These are phyloP conservation scores for Iphiclides podalirius DNA, from an alignment of 2,888 invertebrate genomes.

Conservation along the genomic window DNA sequence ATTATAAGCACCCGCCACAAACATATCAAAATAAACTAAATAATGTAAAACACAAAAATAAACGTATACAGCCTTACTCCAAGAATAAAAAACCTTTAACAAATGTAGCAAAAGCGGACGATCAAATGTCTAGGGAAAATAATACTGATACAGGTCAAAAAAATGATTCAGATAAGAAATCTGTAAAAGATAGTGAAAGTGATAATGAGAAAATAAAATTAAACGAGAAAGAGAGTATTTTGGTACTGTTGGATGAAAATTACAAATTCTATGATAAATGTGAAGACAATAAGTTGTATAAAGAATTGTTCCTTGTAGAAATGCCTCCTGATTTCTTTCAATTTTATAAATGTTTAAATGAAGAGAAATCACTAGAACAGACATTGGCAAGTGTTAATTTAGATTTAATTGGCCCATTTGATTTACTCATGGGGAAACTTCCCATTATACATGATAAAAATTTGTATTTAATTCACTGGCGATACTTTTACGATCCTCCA, in stretches of 20 bases:
- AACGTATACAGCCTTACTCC: constrained; percentile 4
- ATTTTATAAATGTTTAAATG: constrained; percentile 88
- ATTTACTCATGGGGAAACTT: constrained; percentile 86
- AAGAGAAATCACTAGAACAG: constrained; percentile 74
- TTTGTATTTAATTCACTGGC: constrained; percentile 89
- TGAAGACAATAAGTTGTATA: constrained; percentile 79
- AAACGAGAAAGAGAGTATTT: constrained; percentile 2
- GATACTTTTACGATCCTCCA: constrained; percentile 96
- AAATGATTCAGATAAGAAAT: neutral
- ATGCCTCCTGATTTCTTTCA: constrained; percentile 95
- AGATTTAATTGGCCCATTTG: constrained; percentile 92
- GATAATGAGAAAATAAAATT: constrained; percentile 7
- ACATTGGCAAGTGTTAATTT: constrained; percentile 84
- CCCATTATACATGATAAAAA: constrained; percentile 76
- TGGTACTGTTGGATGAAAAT: constrained; percentile 41
- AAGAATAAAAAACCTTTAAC: constrained; percentile 6
- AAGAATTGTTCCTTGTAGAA: constrained; percentile 87
- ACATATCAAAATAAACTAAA: constrained; percentile 40
- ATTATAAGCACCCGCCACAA: constrained; percentile 87
- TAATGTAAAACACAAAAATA: constrained; percentile 29
- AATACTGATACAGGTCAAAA: neutral
- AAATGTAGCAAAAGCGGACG: constrained; percentile 7
- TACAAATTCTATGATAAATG: constrained; percentile 63
- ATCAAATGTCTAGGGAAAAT: neutral
- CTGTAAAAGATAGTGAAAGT: neutral